phyloP scores from a whole-genome alignment of 2,888 invertebrate genomes.

The Alcis repandata region DNA sequence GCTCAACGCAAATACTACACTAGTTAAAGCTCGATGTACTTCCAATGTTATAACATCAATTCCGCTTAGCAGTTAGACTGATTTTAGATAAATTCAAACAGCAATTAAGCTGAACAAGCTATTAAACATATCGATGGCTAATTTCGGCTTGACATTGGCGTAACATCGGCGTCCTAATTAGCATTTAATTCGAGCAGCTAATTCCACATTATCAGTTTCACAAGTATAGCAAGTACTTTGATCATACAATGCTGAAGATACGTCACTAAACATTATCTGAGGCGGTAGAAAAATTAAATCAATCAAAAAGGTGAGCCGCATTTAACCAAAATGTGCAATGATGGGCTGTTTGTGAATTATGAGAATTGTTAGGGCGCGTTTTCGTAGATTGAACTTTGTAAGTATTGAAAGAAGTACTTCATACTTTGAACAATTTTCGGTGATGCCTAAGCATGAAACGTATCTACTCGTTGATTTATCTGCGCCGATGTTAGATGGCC shows the following conservation, averaged over 20 bases:
- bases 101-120: constrained; percentile 14
- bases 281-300: too few relatives aligned
- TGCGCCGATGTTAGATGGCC: constrained; percentile 70
- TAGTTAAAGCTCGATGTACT: neutral
- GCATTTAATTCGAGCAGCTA: constrained; percentile 36
- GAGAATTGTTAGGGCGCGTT: too few relatives aligned
- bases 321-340: too few relatives aligned
- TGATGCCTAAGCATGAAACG: neutral
- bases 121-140: constrained; percentile 26
- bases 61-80: constrained; percentile 1
- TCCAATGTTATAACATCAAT: neutral
- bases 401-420: neutral
- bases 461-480: constrained; percentile 47
- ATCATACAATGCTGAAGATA: constrained; percentile 1
- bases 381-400: neutral
- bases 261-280: neutral
- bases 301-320: too few relatives aligned
- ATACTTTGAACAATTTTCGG: neutral
- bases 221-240: constrained; percentile 57
- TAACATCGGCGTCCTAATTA: constrained; percentile 33
- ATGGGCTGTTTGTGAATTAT: too few relatives aligned
- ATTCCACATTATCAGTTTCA: constrained; percentile 69
- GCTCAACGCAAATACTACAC: too few relatives aligned
- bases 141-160: constrained; percentile 17
- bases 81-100: constrained; percentile 19